Conservation (phyloP, 2,888 invertebrate species). For the Zaprionus lineosus region DNA sequence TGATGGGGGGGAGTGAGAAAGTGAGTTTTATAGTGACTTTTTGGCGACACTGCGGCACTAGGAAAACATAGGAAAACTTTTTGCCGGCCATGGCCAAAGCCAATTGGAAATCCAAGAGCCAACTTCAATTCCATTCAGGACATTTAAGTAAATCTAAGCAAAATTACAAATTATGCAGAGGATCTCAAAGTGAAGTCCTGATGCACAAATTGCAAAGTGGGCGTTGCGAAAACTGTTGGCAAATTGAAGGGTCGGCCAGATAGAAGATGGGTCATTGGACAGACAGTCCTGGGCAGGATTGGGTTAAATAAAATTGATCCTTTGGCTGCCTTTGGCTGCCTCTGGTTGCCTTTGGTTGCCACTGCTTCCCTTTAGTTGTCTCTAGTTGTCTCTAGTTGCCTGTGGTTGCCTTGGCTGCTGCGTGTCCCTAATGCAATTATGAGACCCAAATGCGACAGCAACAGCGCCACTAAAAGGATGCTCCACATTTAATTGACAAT, state of each 20-base stretch:
- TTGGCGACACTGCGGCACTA: constrained; percentile 56
- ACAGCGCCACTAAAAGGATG: constrained; percentile 8
- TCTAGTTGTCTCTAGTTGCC: too few relatives aligned
- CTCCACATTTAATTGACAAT: constrained; percentile 66
- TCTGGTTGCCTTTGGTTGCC: too few relatives aligned
- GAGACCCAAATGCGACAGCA: background rate
- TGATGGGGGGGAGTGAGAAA: too few relatives aligned
- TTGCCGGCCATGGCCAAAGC: constrained; percentile 27
- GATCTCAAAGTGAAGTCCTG: constrained; percentile 1
- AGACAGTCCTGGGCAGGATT: too few relatives aligned
- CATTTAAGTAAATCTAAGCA: constrained; percentile 47
- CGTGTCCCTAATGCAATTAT: constrained; percentile 62
- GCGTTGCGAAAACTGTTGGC: constrained; percentile 58
- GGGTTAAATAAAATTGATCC: constrained; percentile 26
- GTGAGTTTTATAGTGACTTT: too few relatives aligned
- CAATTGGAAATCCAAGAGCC: constrained; percentile 7
- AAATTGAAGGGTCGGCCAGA: constrained; percentile 47
- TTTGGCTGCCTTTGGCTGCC: too few relatives aligned
- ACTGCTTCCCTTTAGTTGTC: too few relatives aligned
- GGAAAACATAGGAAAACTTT: constrained; percentile 58
- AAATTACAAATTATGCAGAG: constrained; percentile 57
- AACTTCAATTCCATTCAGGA: constrained; percentile 14
- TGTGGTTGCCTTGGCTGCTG: too few relatives aligned
- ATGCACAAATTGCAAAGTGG: constrained; percentile 36
- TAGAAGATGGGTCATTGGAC: too few relatives aligned